A percentile compares a stretch with the other conserved stretches of the same genome.
Conservation (phyloP, 2,888 invertebrate genomes). For the Patella depressa region DNA sequence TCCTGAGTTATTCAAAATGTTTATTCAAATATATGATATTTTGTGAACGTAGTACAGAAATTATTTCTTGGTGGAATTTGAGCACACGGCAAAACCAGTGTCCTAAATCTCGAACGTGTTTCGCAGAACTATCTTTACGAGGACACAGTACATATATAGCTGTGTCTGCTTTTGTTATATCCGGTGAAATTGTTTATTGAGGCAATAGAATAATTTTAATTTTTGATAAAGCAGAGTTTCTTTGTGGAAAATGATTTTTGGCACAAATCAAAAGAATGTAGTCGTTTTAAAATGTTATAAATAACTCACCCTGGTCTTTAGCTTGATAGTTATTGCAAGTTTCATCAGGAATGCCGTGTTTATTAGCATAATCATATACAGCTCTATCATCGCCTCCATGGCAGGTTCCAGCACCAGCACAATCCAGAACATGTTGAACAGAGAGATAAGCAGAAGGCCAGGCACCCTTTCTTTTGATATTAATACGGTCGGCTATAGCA, state of each 20-base stretch:
- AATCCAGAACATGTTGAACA: constrained; percentile 72
- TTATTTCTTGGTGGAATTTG: too few species aligned
- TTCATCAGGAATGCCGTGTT: constrained; percentile 72
- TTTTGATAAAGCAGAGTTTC: not conserved
- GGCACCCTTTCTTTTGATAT: constrained; percentile 71
- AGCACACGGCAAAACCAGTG: too few species aligned
- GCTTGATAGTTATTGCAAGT: constrained; percentile 74
- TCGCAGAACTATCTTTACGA: too few species aligned
- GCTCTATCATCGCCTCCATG: constrained; percentile 61
- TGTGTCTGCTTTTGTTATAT: too few species aligned
- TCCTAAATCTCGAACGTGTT: too few species aligned
- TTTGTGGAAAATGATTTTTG: not conserved
- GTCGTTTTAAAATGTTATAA: not conserved
- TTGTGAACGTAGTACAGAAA: too few species aligned
- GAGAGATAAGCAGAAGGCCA: constrained; percentile 73
- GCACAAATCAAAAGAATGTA: too few species aligned
- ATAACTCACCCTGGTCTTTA: constrained; percentile 69
- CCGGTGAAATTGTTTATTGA: too few species aligned
- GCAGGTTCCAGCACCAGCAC: constrained; percentile 71
- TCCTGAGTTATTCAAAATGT: too few species aligned
- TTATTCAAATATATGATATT: too few species aligned
- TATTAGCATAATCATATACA: constrained; percentile 72
- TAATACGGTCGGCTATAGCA: constrained; percentile 73
- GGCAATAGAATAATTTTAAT: not conserved
- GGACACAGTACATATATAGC: too few species aligned